These are phyloP conservation scores for Drosophila setifemur DNA, from an alignment of 1,140 invertebrate species.

Conservation along the genomic window DNA sequence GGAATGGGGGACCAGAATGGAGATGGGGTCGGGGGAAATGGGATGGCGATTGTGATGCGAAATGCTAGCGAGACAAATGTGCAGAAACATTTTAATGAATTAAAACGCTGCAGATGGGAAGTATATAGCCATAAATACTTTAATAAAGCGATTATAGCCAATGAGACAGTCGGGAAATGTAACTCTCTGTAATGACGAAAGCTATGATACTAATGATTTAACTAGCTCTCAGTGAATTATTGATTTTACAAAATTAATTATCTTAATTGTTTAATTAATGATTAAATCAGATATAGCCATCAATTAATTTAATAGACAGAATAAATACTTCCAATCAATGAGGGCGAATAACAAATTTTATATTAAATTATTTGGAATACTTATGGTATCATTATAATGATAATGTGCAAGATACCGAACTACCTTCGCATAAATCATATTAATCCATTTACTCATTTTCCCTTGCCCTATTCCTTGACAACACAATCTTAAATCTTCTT, in stretches of 20 bases:
- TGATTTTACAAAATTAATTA: no score
- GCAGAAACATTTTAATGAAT: constrained; percentile 71
- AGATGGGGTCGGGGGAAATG: background rate
- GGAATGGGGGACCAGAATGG: constrained; percentile 2
- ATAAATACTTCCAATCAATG: background rate
- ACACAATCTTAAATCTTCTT: background rate
- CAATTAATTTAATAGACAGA: background rate
- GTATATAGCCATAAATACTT: constrained; percentile 31
- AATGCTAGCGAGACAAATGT: constrained; percentile 32
- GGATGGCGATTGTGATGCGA: constrained; percentile 15
- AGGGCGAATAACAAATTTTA: no score
- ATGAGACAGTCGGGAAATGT: constrained; percentile 7
- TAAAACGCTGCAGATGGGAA: constrained; percentile 47
- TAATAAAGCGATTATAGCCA: constrained; percentile 14
- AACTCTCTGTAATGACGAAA: background rate
- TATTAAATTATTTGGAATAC: no score
- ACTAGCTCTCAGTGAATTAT: no score
- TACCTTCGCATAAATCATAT: no score
- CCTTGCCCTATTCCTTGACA: background rate
- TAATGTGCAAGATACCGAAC: no score
- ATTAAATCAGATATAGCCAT: background rate
- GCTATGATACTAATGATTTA: no score
- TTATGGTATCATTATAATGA: no score
- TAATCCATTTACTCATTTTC: no score
- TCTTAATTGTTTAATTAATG: background rate